phyloP scores from a whole-genome alignment of 2,888 invertebrate genomes.

The Cheilosia grossa region DNA sequence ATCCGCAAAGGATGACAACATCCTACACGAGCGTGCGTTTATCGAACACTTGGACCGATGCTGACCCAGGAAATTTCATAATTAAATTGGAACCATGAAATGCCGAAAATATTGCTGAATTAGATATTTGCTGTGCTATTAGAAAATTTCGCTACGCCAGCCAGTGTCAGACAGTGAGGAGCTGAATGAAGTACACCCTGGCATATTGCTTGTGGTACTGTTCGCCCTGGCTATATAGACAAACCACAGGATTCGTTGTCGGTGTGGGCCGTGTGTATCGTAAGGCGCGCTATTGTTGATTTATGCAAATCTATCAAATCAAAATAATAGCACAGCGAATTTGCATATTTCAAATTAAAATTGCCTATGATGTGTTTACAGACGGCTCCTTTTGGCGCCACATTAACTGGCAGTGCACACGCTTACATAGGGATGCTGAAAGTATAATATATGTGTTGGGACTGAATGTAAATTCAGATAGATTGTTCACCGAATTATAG shows the following conservation, averaged over 20 bases:
- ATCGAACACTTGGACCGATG: slow-evolving; percentile 7
- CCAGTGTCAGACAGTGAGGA: slow-evolving; percentile 22
- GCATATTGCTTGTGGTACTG: slow-evolving; percentile 51
- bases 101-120: slow-evolving; percentile 60
- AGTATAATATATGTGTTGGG: slow-evolving; percentile 1
- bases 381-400: slow-evolving; percentile 63
- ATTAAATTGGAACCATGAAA: slow-evolving; percentile 57
- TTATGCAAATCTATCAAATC: slow-evolving; percentile 74
- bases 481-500: slow-evolving; percentile 54
- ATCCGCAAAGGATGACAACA: slow-evolving; percentile 4
- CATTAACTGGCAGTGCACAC: slow-evolving; percentile 35
- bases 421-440: background rate
- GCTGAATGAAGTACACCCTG: slow-evolving; percentile 22
- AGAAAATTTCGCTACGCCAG: slow-evolving; percentile 18
- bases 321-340: slow-evolving; percentile 74
- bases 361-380: slow-evolving; percentile 71
- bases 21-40: background rate
- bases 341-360: slow-evolving; percentile 75
- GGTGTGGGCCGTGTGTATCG: too few relatives aligned
- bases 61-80: slow-evolving; percentile 38
- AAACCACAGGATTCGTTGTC: slow-evolving; percentile 58
- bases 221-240: slow-evolving; percentile 15
- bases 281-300: slow-evolving; percentile 53
- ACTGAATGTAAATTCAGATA: slow-evolving; percentile 52
- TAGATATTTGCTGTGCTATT: slow-evolving; percentile 53